Evolutionary conservation across 53 echinoderm and acorn worm genomes (phyloP).

Genomic region (Paracentrotus lividus): DNA sequence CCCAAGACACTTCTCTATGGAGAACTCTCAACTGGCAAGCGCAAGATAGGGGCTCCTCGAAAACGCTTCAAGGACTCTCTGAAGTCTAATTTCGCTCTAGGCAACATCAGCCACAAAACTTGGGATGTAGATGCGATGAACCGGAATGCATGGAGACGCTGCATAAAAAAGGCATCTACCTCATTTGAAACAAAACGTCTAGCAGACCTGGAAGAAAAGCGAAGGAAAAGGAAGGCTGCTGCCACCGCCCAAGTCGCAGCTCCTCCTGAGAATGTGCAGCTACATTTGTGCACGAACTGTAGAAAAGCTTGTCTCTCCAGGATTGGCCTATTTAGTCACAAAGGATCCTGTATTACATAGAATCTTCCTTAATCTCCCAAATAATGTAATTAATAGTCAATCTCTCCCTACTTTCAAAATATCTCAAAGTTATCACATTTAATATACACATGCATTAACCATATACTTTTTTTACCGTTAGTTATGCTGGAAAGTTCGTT

Average conservation of each 20-base stretch:
- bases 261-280: neutral
- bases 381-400: no score
- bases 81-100: neutral
- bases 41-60: slow-evolving; percentile 51
- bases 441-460: no score
- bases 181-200: neutral
- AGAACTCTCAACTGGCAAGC: slow-evolving; percentile 62
- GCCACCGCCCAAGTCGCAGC: neutral
- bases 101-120: slow-evolving; percentile 43
- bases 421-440: no score
- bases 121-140: neutral
- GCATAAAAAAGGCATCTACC: neutral
- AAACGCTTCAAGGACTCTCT: slow-evolving; percentile 64
- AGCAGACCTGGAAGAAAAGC: neutral
- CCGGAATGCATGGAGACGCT: neutral
- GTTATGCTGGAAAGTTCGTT: no score
- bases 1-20: no score
- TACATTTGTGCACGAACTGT: neutral
- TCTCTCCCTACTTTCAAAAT: no score
- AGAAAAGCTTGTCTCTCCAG: neutral
- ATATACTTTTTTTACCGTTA: no score
- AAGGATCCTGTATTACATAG: neutral
- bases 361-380: no score
- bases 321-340: neutral
- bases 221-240: neutral